Evolutionary conservation across 2,888 invertebrate species (phyloP).

Genomic region (Drosophila anomelani): DNA sequence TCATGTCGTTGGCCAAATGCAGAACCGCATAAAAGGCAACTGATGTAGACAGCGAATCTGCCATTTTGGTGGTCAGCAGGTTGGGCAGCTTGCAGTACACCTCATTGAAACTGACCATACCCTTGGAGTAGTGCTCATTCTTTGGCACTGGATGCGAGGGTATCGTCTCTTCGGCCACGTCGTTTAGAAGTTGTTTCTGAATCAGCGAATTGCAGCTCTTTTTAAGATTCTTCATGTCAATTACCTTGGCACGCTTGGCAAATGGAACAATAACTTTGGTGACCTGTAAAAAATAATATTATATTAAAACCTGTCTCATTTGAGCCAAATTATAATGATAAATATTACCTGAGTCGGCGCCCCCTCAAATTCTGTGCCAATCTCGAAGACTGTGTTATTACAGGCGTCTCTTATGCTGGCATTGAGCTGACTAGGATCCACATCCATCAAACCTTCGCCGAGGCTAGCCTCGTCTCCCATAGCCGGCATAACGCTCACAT

Average conservation of each 20-base stretch:
- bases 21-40: conserved; percentile 92
- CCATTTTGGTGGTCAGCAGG: conserved; percentile 87
- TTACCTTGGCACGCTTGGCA: conserved; percentile 92
- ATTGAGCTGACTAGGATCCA: conserved; percentile 1
- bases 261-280: conserved; percentile 90
- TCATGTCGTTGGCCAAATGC: conserved; percentile 93
- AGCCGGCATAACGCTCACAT: conserved; percentile 33
- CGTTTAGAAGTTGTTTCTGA: conserved; percentile 68
- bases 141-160: conserved; percentile 62
- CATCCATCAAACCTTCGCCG: conserved; percentile 6
- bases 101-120: conserved; percentile 86
- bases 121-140: conserved; percentile 82
- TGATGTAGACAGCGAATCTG: conserved; percentile 90
- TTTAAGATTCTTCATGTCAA: conserved; percentile 94
- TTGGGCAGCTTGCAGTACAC: conserved; percentile 87
- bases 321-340: not conserved
- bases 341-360: conserved; percentile 86
- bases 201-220: conserved; percentile 90
- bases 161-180: conserved; percentile 49
- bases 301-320: not conserved
- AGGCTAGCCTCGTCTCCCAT: conserved; percentile 7
- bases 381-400: conserved; percentile 82
- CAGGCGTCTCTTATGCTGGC: conserved; percentile 32
- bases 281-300: conserved; percentile 56
- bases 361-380: conserved; percentile 87